Evolutionary conservation across 2,888 invertebrate genomes (phyloP).

Genomic region (Amphipyra tragopoginis): DNA sequence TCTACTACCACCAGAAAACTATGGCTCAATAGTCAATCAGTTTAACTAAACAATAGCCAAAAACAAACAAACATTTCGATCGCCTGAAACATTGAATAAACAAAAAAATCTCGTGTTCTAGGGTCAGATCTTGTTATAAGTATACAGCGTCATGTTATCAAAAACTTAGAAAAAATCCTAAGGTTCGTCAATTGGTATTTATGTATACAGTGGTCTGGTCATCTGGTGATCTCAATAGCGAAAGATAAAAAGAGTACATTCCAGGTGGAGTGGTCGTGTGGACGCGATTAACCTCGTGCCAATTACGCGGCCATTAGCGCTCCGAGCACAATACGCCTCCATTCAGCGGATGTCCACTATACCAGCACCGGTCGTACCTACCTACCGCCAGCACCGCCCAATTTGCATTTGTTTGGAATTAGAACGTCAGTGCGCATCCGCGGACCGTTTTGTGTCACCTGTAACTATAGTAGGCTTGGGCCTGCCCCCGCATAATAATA

Average conservation of each 20-base stretch:
- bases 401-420: conserved; percentile 88
- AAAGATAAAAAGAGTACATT: conserved; percentile 67
- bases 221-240: conserved; percentile 19
- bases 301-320: conserved; percentile 86
- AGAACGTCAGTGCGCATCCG: conserved; percentile 71
- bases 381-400: conserved; percentile 67
- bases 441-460: conserved; percentile 75
- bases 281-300: conserved; percentile 81
- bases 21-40: no score
- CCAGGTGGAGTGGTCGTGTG: conserved; percentile 59
- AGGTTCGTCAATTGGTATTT: background rate
- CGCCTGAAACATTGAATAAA: no score
- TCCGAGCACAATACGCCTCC: conserved; percentile 80
- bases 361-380: conserved; percentile 58
- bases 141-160: background rate
- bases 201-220: conserved; percentile 15
- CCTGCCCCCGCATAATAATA: conserved; percentile 59
- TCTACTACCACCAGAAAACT: no score
- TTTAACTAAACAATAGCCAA: no score
- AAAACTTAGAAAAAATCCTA: background rate
- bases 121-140: no score
- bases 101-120: background rate
- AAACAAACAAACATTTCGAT: no score
- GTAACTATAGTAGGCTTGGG: conserved; percentile 52
- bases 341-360: conserved; percentile 84